These are phyloP conservation scores for Nasua narica DNA, from an alignment of 2,797 vertebrate genomes.

Conservation along the genomic window DNA sequence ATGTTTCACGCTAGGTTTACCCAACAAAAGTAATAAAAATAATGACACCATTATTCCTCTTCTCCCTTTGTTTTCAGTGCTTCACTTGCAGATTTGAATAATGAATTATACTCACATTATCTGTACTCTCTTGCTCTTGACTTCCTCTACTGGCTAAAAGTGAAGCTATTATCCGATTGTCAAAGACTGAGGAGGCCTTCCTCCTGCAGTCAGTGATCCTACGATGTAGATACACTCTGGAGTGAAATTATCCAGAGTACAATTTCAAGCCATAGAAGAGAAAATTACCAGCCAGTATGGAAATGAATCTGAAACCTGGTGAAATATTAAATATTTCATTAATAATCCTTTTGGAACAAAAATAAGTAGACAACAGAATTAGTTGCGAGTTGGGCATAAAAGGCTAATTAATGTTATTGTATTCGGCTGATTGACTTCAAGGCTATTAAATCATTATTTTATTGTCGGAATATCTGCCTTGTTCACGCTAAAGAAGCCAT, in stretches of 20 bases:
- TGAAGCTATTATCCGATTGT: constrained; percentile 98
- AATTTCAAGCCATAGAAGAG: constrained; percentile 83
- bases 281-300: constrained; percentile 82
- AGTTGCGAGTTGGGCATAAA: constrained; percentile 81
- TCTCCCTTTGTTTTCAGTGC: constrained; percentile 90
- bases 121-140: constrained; percentile 92
- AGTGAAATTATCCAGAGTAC: constrained; percentile 82
- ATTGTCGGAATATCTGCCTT: constrained; percentile 77
- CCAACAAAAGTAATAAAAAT: constrained; percentile 89
- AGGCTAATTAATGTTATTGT: constrained; percentile 84
- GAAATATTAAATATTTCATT: constrained; percentile 84
- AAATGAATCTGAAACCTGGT: constrained; percentile 77
- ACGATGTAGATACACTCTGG: constrained; percentile 84
- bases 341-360: constrained; percentile 79
- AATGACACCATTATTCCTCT: constrained; percentile 95
- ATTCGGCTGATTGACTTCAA: constrained; percentile 80
- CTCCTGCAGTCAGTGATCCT: constrained; percentile 88
- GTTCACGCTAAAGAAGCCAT: constrained; percentile 73
- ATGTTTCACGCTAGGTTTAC: constrained; percentile 89
- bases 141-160: constrained; percentile 89
- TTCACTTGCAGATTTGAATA: constrained; percentile 97
- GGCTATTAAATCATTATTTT: constrained; percentile 83
- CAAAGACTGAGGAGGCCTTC: constrained; percentile 88
- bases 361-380: constrained; percentile 83
- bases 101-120: constrained; percentile 98